Base-by-base conservation (phyloP, 2,797 vertebrate genomes). In the Hydrolagus colliei region DNA sequence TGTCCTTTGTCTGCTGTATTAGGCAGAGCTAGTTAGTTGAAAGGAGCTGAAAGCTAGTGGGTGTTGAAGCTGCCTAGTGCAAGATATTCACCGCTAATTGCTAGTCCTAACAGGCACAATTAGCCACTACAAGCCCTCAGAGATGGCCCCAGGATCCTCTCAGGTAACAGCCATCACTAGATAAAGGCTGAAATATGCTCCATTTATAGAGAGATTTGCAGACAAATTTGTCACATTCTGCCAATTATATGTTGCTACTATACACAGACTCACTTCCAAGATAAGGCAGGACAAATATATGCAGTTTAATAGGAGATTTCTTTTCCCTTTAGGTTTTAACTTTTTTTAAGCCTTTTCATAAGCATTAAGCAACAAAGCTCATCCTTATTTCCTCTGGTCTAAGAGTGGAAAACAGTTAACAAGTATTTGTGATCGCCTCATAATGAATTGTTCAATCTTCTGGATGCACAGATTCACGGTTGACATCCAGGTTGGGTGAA, bases 51-150 rank as follows among this genome's bases (percentile, higher is more conserved):
- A 90, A 91, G 91, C 90, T 91, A 88, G 90, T 93, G 91, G 92
- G 92, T 92, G 92, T 91, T 87, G 88, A 90, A 91, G 91, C 91
- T 91, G 90, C 88, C 87, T 91, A 77, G 73, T 89, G 79, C 87
- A 87, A 91, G 89, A 91, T 91, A 92, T 93, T 91, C 91, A 92
- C 88, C n/a, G 91, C 91, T 94, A 94, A 94, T 94, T 93, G 93
- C 93, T 88, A 91, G 89, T 91, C 93, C 93, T 94, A 93, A 93
- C 92, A 93, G 93, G 91, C 91, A 92, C 93, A 93, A 93, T 94
- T 93, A 94, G 93, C 91, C 80, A 89, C 91, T 93, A 93, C 92
- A 93, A 93, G 92, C 92, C 93, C 92, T 94, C 92, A 92, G 92
- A 92, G 93, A 93, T 92, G 92, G 92, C 91, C 92, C 90, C 89